These are phyloP conservation scores for Lamellibrachia luymesi DNA, from an alignment of 1,140 invertebrate genomes.

Conservation along the genomic window DNA sequence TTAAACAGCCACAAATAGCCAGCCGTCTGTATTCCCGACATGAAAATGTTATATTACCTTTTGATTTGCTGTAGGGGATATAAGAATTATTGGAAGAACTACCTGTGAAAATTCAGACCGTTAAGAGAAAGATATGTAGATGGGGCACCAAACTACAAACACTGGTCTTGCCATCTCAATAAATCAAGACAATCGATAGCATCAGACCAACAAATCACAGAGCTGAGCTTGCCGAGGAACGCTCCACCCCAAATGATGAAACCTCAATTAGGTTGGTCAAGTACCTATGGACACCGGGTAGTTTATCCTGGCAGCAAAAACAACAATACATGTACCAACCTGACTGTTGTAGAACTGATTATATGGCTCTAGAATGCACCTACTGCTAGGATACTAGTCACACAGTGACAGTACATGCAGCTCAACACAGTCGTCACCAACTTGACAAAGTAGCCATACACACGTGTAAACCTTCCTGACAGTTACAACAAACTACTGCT, in stretches of 20 bases:
- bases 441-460: not conserved
- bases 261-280: not conserved
- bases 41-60: not conserved
- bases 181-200: not conserved
- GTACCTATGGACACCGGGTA: not conserved
- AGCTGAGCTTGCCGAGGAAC: not conserved
- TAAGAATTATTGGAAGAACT: not conserved
- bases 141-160: not conserved
- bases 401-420: not conserved
- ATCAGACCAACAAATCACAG: not conserved
- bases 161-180: conserved; percentile 1
- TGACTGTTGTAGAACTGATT: not conserved
- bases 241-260: not conserved
- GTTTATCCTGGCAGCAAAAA: not conserved
- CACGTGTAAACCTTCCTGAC: not conserved
- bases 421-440: not conserved
- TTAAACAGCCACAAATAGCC: not conserved
- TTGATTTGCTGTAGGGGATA: not conserved
- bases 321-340: not conserved
- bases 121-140: not conserved
- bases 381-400: not conserved
- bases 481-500: not conserved
- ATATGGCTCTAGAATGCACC: not conserved
- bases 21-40: not conserved
- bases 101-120: not conserved